Evolutionary conservation across 2,113 vertebrate genomes (phyloP), one percentile per base, ranked within the genome.

Genomic region (Eublepharis macularius): DNA sequence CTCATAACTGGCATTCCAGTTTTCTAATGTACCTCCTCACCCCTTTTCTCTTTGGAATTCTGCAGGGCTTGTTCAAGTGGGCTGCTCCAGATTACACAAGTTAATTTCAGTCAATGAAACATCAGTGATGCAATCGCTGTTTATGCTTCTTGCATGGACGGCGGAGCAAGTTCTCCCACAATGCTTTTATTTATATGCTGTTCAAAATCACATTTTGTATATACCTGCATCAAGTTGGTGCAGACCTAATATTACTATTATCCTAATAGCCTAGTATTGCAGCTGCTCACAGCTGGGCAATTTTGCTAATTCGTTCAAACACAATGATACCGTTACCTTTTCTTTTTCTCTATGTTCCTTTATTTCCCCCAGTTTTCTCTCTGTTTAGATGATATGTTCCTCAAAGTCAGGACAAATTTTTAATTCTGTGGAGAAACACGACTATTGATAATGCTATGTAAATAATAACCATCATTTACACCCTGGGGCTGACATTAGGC

Each of bases 401-500:
- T 43, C 45, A 51, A 32, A 84, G 14, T 51, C 32, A 41, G n/a
- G 51, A 54, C 8, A 26, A 19, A 11, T 39, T 54, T 17, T 82
- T 4, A 26, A 47, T 5, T 68, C 26, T 32, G 5, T 72, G 16
- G 36, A n/a, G 69, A 43, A 82, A 54, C 29, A 54, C 41, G n/a
- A 26, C 68, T 34, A 26, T 57, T 47, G 41, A 78, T 65, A 5
- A 21, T 21, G 19, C 19, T 2, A 63, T 65, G 34, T 47, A 60
- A 65, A 80, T 43, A 29, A 72, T 74, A 73, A 11, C 49, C 82
- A 66, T 88, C 3, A 41, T 36, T 17, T 60, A 80, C 79, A 79
- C 69, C 82, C 85, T 88, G 78, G 41, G 65, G 57, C 74, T 87
- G 92, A 85, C 65, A 92, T 91, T 89, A 81, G 75, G 87, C 89